Conservation (phyloP, 92 coral and sea anemone genomes). For the Plumapathes pennacea region DNA sequence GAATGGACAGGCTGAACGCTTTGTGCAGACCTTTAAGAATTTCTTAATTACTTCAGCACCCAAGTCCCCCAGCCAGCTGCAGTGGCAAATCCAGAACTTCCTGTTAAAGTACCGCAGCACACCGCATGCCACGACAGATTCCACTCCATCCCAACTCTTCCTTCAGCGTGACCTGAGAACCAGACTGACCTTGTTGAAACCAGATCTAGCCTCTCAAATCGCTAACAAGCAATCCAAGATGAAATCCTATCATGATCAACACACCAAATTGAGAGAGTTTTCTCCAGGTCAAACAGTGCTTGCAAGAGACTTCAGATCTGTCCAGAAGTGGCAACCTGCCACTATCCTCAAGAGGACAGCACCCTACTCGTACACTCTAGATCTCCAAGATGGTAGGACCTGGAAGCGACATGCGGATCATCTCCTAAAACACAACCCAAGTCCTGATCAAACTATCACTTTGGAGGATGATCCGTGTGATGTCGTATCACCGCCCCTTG, state of each 20-base stretch:
- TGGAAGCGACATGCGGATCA: too few relatives aligned
- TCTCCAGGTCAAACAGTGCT: slow-evolving; percentile 18
- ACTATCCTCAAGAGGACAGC: slow-evolving; percentile 7
- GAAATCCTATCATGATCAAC: slow-evolving; percentile 26
- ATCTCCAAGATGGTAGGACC: too few relatives aligned
- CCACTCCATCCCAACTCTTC: slow-evolving; percentile 7
- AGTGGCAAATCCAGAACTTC: too few relatives aligned
- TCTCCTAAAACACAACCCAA: too few relatives aligned
- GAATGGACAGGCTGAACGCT: slow-evolving; percentile 9
- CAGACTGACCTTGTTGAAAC: slow-evolving; percentile 30
- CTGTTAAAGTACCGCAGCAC: slow-evolving; percentile 13
- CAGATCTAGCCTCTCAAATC: too few relatives aligned
- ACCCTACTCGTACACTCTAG: too few relatives aligned
- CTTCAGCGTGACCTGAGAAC: slow-evolving; percentile 9
- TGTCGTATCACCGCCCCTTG: too few relatives aligned
- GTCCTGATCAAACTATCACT: too few relatives aligned
- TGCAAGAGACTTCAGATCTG: slow-evolving; percentile 8
- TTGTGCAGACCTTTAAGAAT: slow-evolving; percentile 1
- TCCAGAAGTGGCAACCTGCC: slow-evolving; percentile 20
- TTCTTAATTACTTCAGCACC: background rate
- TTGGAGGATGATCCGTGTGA: too few relatives aligned
- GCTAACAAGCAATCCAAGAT: slow-evolving; percentile 21
- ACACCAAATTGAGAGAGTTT: slow-evolving; percentile 7
- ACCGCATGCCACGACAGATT: slow-evolving; percentile 21
- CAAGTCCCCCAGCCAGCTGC: background rate